These are phyloP conservation scores for Oegoconia quadripuncta DNA, from an alignment of 2,888 invertebrate species.

Conservation along the genomic window DNA sequence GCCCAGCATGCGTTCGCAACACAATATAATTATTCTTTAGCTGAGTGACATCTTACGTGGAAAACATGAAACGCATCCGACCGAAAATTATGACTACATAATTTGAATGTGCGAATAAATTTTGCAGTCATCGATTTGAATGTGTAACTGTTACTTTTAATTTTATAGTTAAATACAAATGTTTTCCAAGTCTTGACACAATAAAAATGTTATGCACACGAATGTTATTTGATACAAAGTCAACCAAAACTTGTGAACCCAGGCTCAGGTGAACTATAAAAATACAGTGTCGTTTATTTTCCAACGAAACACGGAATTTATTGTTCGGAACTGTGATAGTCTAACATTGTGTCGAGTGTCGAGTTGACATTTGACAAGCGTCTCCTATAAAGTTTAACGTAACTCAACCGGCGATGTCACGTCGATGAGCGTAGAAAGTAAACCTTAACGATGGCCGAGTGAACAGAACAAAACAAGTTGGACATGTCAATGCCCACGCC, in stretches of 20 bases:
- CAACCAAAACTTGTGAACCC: too few relatives aligned
- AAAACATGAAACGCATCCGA: constrained; percentile 35
- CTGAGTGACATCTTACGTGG: constrained; percentile 60
- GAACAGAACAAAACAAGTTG: constrained; percentile 75
- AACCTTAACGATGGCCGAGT: constrained; percentile 68
- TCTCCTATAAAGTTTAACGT: constrained; percentile 56
- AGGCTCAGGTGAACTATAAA: too few relatives aligned
- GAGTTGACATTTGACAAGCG: constrained; percentile 58
- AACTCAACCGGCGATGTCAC: constrained; percentile 62
- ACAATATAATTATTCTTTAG: constrained; percentile 68
- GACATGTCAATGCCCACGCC: constrained; percentile 79
- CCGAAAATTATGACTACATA: constrained; percentile 41
- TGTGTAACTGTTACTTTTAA: constrained; percentile 8
- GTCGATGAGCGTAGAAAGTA: constrained; percentile 71
- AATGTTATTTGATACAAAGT: too few relatives aligned
- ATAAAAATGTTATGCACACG: too few relatives aligned
- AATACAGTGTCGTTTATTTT: constrained; percentile 2
- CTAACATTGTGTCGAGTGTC: constrained; percentile 34
- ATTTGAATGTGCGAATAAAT: constrained; percentile 33
- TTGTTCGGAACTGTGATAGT: constrained; percentile 15
- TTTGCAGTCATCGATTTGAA: constrained; percentile 9
- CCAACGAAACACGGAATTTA: constrained; percentile 3
- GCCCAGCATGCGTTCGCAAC: constrained; percentile 64
- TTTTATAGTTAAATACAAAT: constrained; percentile 4
- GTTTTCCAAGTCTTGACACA: too few relatives aligned